phyloP scores from a whole-genome alignment of 2,113 vertebrate genomes.

The Orientallactaga bullata region DNA sequence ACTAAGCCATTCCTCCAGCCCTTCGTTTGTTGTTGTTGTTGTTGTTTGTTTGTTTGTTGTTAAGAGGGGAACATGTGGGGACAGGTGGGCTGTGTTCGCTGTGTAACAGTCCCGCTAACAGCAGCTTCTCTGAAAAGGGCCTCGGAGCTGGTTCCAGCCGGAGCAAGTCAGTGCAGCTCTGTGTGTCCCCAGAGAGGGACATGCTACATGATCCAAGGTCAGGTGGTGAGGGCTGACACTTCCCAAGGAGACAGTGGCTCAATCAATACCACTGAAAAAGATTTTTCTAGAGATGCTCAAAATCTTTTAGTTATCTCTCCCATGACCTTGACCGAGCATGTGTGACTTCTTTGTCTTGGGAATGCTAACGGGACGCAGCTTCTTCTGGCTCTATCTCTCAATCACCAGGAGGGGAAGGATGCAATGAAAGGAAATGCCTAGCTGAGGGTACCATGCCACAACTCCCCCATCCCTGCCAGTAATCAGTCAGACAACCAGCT shows the following conservation, averaged over 20 bases:
- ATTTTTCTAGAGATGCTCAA: background rate
- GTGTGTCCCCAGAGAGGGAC: background rate
- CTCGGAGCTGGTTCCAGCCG: background rate
- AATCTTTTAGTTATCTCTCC: background rate
- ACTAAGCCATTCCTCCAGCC: no score
- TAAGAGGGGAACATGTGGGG: background rate
- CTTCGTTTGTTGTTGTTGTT: no score
- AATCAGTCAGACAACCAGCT: background rate
- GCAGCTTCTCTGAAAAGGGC: conserved; percentile 14
- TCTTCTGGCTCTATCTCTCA: background rate
- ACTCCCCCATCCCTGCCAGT: background rate
- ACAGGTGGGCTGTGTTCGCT: background rate
- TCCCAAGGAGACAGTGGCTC: background rate
- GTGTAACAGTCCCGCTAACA: background rate
- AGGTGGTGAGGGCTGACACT: background rate
- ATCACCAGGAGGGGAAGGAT: background rate
- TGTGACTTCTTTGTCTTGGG: background rate
- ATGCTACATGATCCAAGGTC: background rate
- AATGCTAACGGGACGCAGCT: fast-evolving
- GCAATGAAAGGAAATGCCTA: background rate
- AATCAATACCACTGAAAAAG: background rate
- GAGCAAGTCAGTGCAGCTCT: background rate
- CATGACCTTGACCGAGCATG: background rate
- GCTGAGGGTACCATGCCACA: background rate
- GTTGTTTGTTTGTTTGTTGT: no score